Evolutionary conservation across 2,113 vertebrate genomes (phyloP).

Genomic region (Hypomesus transpacificus): DNA sequence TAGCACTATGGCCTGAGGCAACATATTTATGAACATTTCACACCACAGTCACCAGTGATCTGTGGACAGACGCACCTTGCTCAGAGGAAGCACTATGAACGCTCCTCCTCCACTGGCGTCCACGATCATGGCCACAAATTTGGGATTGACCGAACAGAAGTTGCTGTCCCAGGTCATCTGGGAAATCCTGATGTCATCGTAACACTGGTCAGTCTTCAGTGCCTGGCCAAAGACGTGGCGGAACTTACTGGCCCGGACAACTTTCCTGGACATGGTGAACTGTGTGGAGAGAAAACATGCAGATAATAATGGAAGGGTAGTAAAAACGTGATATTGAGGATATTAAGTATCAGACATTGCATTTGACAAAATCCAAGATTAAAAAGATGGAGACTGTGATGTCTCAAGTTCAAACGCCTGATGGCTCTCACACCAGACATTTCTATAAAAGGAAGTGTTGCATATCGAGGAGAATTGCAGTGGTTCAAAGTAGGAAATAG

Average conservation of each 20-base stretch:
- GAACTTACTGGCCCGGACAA: conserved; percentile 87
- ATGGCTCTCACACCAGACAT: not conserved
- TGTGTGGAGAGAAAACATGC: conserved; percentile 20
- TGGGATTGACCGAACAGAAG: conserved; percentile 88
- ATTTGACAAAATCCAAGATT: not conserved
- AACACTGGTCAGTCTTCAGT: conserved; percentile 84
- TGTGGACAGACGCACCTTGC: conserved; percentile 71
- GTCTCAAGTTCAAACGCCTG: not conserved
- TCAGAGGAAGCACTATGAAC: conserved; percentile 83
- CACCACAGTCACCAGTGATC: not conserved
- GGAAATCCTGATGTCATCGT: conserved; percentile 88
- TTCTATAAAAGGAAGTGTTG: not conserved
- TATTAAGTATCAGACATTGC: not conserved
- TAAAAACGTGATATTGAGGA: not conserved
- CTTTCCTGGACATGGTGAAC: conserved; percentile 81
- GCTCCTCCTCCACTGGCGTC: conserved; percentile 88
- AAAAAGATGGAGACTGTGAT: not conserved
- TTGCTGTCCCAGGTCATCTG: conserved; percentile 93
- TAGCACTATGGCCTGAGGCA: not conserved
- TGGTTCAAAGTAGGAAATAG: not conserved
- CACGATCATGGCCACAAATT: conserved; percentile 88
- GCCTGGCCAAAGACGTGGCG: conserved; percentile 88
- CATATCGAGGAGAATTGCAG: not conserved
- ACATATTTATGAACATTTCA: not conserved
- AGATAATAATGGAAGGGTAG: not conserved